These are phyloP conservation scores for Cyanistes caeruleus DNA, from an alignment of 2,113 vertebrate species.

Conservation along the genomic window DNA sequence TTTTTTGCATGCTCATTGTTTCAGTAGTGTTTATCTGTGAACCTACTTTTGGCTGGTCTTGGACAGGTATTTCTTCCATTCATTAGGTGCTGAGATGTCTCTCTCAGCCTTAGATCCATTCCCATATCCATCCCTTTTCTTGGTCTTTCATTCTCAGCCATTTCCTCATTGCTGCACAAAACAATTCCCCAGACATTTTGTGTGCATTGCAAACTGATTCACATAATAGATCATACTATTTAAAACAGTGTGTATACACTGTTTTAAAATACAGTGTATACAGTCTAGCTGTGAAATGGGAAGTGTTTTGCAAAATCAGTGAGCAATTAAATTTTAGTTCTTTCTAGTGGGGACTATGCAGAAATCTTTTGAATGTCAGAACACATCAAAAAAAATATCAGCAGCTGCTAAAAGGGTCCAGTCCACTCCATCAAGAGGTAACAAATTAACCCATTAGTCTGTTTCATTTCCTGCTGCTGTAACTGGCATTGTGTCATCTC, in stretches of 20 bases:
- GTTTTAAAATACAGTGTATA: background rate
- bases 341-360: constrained; percentile 19
- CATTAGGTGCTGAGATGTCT: background rate
- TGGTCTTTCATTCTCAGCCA: background rate
- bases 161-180: background rate
- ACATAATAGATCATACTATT: background rate
- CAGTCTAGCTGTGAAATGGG: background rate
- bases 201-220: background rate
- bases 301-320: background rate
- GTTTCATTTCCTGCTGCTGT: background rate
- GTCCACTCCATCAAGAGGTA: background rate
- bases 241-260: too few relatives aligned
- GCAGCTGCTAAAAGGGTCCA: constrained; percentile 12
- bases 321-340: background rate
- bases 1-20: background rate
- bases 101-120: background rate
- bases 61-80: background rate
- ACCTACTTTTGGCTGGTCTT: background rate
- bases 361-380: constrained; percentile 38
- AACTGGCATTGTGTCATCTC: constrained; percentile 8
- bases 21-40: background rate
- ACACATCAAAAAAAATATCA: constrained; percentile 29
- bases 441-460: constrained; percentile 52
- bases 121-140: background rate
- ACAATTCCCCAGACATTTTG: background rate